Percentiles rank a stretch among this genome's conserved stretches.
Evolutionary conservation across 2,113 vertebrate species (phyloP).

Genomic region (Oncorhynchus nerka): DNA sequence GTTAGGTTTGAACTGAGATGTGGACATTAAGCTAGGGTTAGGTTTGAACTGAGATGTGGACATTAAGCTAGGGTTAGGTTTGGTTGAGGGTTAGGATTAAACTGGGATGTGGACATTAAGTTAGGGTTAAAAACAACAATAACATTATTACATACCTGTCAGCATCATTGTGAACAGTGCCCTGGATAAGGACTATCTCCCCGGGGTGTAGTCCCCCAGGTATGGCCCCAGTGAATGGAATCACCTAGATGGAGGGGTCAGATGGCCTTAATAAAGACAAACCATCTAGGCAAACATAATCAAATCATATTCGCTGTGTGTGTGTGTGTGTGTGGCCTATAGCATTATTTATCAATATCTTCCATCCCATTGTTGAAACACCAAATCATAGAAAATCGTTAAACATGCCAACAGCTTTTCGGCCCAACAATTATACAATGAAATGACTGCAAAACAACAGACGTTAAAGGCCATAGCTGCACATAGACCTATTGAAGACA

Average conservation of each 20-base stretch:
- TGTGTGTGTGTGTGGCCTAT: not conserved
- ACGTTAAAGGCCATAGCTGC: too few species aligned
- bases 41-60: too few species aligned
- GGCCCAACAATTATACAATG: not conserved
- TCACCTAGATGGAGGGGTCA: slow-evolving; percentile 56
- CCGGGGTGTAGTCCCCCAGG: slow-evolving; percentile 82
- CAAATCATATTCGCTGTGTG: not conserved
- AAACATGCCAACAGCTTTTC: too few species aligned
- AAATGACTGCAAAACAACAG: too few species aligned
- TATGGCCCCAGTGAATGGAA: slow-evolving; percentile 87
- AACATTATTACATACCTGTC: slow-evolving; percentile 77
- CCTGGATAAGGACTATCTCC: slow-evolving; percentile 84
- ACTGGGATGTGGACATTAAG: too few species aligned
- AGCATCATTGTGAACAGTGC: slow-evolving; percentile 79
- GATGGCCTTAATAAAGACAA: not conserved
- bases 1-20: too few species aligned
- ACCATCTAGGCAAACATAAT: not conserved
- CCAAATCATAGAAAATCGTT: not conserved
- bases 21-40: too few species aligned
- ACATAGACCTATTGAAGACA: too few species aligned
- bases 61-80: too few species aligned
- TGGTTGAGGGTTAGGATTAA: too few species aligned
- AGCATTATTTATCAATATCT: too few species aligned
- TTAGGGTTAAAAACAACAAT: not conserved
- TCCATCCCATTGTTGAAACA: not conserved